Conservation (phyloP, 2,888 invertebrate species). For the Heterodera filipjevi region DNA sequence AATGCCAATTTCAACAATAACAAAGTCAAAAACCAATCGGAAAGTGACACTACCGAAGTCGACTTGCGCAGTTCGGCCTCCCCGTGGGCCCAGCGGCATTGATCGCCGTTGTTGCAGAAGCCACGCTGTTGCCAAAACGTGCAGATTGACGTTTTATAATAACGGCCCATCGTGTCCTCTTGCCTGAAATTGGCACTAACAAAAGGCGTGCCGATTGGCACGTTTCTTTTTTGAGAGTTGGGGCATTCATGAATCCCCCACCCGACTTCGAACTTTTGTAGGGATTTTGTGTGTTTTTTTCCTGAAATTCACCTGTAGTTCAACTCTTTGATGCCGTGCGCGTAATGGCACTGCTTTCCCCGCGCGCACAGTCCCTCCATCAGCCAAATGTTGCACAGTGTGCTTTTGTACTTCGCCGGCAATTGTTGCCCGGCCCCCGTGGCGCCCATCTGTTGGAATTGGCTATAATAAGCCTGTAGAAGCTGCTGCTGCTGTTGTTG, state of each 20-base stretch:
- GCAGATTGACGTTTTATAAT: slow-evolving; percentile 23
- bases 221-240: too few relatives aligned
- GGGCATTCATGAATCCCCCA: too few relatives aligned
- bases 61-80: slow-evolving; percentile 10
- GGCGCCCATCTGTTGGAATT: slow-evolving; percentile 1
- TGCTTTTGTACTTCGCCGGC: slow-evolving; percentile 20
- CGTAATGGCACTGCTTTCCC: slow-evolving; percentile 24
- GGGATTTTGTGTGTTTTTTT: neutral
- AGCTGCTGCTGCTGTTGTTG: slow-evolving; percentile 16
- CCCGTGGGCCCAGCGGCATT: slow-evolving; percentile 24
- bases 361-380: slow-evolving; percentile 27
- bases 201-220: neutral
- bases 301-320: slow-evolving; percentile 20
- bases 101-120: slow-evolving; percentile 24
- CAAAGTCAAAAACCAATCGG: neutral
- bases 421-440: neutral
- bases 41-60: neutral
- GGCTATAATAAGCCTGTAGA: neutral
- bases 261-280: too few relatives aligned
- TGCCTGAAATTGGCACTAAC: slow-evolving; percentile 22
- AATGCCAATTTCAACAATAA: neutral
- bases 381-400: slow-evolving; percentile 27
- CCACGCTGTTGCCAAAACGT: slow-evolving; percentile 29
- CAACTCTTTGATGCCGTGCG: slow-evolving; percentile 24
- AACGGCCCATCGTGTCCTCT: slow-evolving; percentile 15